These are phyloP conservation scores for Eonycteris spelaea DNA, from an alignment of 2,113 vertebrate genomes.

Conservation along the genomic window DNA sequence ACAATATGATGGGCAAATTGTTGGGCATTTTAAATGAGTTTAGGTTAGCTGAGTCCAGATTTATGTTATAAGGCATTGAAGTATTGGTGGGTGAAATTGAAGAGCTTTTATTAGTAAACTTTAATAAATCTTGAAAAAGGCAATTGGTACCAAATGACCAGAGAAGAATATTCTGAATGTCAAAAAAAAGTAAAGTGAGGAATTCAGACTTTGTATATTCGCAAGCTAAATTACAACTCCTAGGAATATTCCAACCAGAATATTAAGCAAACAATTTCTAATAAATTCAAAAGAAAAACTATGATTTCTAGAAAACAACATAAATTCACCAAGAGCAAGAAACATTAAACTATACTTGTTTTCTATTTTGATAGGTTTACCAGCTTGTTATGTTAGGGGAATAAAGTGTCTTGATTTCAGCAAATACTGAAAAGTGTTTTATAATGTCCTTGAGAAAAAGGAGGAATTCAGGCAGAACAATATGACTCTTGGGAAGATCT, in stretches of 20 bases:
- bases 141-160: background rate
- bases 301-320: background rate
- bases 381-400: background rate
- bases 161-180: background rate
- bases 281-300: background rate
- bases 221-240: background rate
- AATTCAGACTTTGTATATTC: background rate
- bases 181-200: background rate
- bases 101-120: background rate
- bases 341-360: background rate
- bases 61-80: background rate
- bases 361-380: background rate
- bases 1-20: background rate
- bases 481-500: background rate
- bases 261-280: constrained; percentile 34
- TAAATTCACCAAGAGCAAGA: background rate
- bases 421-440: background rate
- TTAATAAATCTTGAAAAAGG: background rate
- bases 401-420: constrained; percentile 31
- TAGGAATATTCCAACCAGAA: background rate
- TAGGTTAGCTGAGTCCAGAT: background rate
- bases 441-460: background rate
- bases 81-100: background rate
- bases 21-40: background rate
- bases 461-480: background rate